phyloP scores from a whole-genome alignment of 2,888 invertebrate species.

The Baccha elongata region DNA sequence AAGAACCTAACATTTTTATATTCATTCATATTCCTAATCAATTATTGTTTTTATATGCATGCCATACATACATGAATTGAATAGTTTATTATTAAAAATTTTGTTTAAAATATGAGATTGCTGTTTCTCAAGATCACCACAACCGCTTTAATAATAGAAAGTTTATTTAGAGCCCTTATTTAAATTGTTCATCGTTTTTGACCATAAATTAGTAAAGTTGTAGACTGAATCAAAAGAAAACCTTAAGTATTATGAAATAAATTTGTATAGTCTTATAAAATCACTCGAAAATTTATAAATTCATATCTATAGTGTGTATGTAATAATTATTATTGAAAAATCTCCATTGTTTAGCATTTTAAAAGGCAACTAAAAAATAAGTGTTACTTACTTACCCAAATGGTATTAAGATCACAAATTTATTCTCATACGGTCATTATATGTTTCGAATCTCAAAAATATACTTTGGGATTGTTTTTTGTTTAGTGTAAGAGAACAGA shows the following conservation, averaged over 20 bases:
- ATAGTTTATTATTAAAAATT: constrained; percentile 32
- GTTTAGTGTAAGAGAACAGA: constrained; percentile 2
- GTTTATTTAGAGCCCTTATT: constrained; percentile 25
- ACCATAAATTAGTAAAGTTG: constrained; percentile 49
- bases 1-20: constrained; percentile 17
- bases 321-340: not conserved
- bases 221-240: constrained; percentile 67
- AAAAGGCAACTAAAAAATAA: constrained; percentile 13
- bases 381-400: not conserved
- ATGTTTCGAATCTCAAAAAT: constrained; percentile 18
- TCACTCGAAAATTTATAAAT: constrained; percentile 29
- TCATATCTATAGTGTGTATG: constrained; percentile 17
- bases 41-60: constrained; percentile 48
- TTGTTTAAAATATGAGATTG: constrained; percentile 23
- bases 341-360: constrained; percentile 39
- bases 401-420: constrained; percentile 20
- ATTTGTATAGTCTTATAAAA: constrained; percentile 45
- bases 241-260: constrained; percentile 44
- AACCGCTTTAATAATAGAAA: constrained; percentile 20
- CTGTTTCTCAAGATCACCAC: constrained; percentile 32
- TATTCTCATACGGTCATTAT: constrained; percentile 16
- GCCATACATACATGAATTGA: not conserved
- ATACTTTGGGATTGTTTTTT: constrained; percentile 18
- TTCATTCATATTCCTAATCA: constrained; percentile 47
- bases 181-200: not conserved